A percentile compares a stretch with the other conserved stretches of the same genome.
phyloP scores from a whole-genome alignment of 2,888 invertebrate species.

The Amiota minor region DNA sequence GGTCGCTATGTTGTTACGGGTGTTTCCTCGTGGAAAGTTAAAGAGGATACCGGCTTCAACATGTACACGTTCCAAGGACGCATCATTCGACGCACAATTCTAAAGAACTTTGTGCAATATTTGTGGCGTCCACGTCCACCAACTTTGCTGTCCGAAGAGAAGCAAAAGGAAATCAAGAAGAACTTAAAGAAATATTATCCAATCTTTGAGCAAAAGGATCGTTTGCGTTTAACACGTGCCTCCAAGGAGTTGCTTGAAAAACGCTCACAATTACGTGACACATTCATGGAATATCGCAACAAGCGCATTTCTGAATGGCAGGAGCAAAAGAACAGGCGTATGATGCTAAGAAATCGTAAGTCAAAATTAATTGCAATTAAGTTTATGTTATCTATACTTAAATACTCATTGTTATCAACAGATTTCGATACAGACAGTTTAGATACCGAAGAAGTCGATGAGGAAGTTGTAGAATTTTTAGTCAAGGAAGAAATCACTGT shows the following conservation, averaged over 20 bases:
- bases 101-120: slow-evolving; percentile 95
- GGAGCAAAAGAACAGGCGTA: slow-evolving; percentile 84
- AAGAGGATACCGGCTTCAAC: slow-evolving; percentile 94
- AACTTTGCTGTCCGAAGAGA: slow-evolving; percentile 85
- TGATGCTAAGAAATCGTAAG: slow-evolving; percentile 91
- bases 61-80: slow-evolving; percentile 97
- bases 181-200: slow-evolving; percentile 97
- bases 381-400: neutral
- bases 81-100: slow-evolving; percentile 83
- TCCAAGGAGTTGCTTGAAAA: slow-evolving; percentile 96
- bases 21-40: slow-evolving; percentile 96
- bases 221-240: slow-evolving; percentile 91
- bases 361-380: neutral
- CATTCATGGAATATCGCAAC: slow-evolving; percentile 87
- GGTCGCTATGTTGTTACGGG: slow-evolving; percentile 97
- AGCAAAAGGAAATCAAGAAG: slow-evolving; percentile 96
- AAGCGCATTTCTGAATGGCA: slow-evolving; percentile 84
- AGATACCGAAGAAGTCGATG: slow-evolving; percentile 92
- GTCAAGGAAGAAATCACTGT: slow-evolving; percentile 93
- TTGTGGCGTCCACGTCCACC: slow-evolving; percentile 96
- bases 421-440: slow-evolving; percentile 95
- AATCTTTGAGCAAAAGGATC: slow-evolving; percentile 97
- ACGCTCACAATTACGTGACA: slow-evolving; percentile 88
- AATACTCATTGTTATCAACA: slow-evolving; percentile 72
- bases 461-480: slow-evolving; percentile 97